phyloP scores from a whole-genome alignment of 2,888 invertebrate species.

The Trichopria drosophilae region DNA sequence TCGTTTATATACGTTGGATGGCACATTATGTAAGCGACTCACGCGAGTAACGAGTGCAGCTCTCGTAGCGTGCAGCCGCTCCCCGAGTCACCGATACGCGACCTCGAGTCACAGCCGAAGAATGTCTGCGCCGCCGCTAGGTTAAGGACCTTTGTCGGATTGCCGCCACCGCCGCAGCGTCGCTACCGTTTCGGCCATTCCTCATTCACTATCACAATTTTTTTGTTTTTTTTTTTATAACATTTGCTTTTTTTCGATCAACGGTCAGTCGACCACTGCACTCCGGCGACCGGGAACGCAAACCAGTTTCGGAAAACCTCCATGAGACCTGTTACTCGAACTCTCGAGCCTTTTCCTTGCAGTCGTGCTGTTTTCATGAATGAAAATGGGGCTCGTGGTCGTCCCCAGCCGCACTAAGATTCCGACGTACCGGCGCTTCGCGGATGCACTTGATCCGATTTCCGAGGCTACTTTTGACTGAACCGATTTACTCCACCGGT shows the following conservation, averaged over 20 bases:
- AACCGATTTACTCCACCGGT: not conserved
- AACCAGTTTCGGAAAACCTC: conserved; percentile 20
- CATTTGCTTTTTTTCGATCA: not conserved
- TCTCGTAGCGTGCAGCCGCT: too few species aligned
- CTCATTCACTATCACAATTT: not conserved
- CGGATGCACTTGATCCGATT: not conserved
- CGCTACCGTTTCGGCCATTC: not conserved
- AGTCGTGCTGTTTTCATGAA: too few species aligned
- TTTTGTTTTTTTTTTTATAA: not conserved
- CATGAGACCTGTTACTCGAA: too few species aligned
- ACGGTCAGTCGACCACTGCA: too few species aligned
- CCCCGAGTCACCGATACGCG: conserved; percentile 25
- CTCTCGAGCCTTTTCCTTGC: too few species aligned
- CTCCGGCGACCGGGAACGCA: too few species aligned
- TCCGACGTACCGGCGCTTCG: too few species aligned
- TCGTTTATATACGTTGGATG: too few species aligned
- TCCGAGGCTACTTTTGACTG: not conserved
- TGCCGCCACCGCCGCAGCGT: conserved; percentile 25
- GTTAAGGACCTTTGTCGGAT: conserved; percentile 48
- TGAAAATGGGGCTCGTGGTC: too few species aligned
- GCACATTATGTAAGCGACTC: too few species aligned
- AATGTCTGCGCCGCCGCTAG: conserved; percentile 39
- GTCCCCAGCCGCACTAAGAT: too few species aligned
- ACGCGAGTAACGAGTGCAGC: too few species aligned
- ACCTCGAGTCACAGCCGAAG: conserved; percentile 38